A percentile compares a stretch with the other conserved stretches of the same genome.
These are phyloP conservation scores for Acanthosoma haemorrhoidale DNA, from an alignment of 2,888 invertebrate genomes.

Conservation along the genomic window DNA sequence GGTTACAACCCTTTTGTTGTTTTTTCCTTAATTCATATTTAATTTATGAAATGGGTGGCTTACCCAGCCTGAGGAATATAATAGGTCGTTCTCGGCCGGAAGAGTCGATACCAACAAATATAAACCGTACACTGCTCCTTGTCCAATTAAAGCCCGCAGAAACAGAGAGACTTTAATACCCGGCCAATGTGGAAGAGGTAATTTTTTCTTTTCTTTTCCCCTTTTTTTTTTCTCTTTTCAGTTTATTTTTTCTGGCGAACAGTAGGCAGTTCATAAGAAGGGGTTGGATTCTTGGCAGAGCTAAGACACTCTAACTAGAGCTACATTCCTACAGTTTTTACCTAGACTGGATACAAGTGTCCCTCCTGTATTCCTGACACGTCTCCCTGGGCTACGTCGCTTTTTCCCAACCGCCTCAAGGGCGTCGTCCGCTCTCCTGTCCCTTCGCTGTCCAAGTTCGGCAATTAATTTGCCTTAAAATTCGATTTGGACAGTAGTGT, in stretches of 20 bases:
- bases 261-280: neutral
- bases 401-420: slow-evolving; percentile 5
- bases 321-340: slow-evolving; percentile 1
- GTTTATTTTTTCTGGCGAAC: neutral
- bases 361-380: slow-evolving; percentile 6
- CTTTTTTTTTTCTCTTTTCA: too few species aligned
- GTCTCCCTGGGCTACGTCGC: neutral
- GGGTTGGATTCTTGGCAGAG: neutral
- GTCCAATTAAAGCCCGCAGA: slow-evolving; percentile 4
- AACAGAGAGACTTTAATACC: slow-evolving; percentile 14
- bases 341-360: slow-evolving; percentile 3
- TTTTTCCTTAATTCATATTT: too few species aligned
- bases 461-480: too few species aligned
- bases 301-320: slow-evolving; percentile 14
- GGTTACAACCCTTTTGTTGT: too few species aligned
- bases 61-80: neutral
- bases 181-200: slow-evolving; percentile 2
- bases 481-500: too few species aligned
- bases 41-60: too few species aligned
- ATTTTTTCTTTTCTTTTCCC: neutral
- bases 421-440: neutral
- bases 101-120: neutral
- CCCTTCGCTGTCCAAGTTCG: too few species aligned
- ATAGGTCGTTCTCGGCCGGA: neutral
- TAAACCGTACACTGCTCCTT: slow-evolving; percentile 1